Evolutionary conservation across 2,113 vertebrate genomes (phyloP).

Genomic region (Bubo scandiacus): DNA sequence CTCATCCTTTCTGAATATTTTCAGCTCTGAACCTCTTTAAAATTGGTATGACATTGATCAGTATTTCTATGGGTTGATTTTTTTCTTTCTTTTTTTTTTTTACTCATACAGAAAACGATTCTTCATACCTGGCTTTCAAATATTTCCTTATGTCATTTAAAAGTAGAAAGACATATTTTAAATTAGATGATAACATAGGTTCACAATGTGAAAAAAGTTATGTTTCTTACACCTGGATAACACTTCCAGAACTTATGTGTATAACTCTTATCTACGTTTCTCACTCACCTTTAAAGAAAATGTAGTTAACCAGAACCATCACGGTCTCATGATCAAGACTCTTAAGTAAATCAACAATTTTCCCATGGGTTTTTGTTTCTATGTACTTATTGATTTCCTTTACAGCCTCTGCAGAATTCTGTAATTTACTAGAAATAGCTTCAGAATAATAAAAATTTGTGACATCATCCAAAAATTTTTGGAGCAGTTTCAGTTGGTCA

Average conservation of each 20-base stretch:
- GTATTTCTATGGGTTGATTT: neutral
- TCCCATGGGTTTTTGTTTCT: conserved; percentile 78
- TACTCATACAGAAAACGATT: neutral
- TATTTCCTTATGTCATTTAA: neutral
- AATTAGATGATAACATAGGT: neutral
- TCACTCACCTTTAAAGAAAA: conserved; percentile 82
- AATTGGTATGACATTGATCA: neutral
- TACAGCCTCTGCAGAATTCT: conserved; percentile 44
- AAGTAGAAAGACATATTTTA: neutral
- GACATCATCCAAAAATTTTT: conserved; percentile 66
- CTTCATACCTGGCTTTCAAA: neutral
- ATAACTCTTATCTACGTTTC: neutral
- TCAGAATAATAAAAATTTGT: conserved; percentile 72
- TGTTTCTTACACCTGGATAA: neutral
- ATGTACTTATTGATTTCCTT: conserved; percentile 78
- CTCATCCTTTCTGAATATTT: neutral
- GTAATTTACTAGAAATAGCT: conserved; percentile 71
- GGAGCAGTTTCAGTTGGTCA: conserved; percentile 30
- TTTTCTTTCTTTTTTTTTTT: neutral
- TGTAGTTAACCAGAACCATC: conserved; percentile 83
- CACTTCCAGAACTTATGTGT: neutral
- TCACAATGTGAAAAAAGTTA: neutral
- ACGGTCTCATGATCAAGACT: conserved; percentile 30
- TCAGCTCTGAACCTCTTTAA: neutral
- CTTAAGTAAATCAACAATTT: conserved; percentile 74